Evolutionary conservation across 2,888 invertebrate species (phyloP).

Genomic region (Metellina segmentata): DNA sequence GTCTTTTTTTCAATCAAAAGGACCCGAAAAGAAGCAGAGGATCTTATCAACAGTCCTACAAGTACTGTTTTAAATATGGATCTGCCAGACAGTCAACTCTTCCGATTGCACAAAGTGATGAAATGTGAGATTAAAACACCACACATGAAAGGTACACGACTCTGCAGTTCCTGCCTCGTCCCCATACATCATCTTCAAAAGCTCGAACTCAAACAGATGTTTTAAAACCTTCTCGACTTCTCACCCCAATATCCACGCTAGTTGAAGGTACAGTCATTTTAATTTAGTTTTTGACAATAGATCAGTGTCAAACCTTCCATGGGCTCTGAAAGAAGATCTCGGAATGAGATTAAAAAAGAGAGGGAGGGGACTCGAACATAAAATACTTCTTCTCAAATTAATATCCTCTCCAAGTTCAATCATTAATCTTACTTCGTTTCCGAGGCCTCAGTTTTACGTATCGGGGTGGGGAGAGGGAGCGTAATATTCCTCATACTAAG

Average conservation of each 20-base stretch:
- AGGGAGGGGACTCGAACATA: conserved; percentile 13
- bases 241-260: not conserved
- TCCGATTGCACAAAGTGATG: too few relatives aligned
- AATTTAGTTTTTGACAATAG: conserved; percentile 50
- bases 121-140: too few relatives aligned
- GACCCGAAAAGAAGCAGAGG: too few relatives aligned
- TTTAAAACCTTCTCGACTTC: conserved; percentile 1
- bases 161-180: not conserved
- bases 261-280: conserved; percentile 32
- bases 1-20: too few relatives aligned
- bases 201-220: conserved; percentile 24
- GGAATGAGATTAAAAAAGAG: conserved; percentile 2
- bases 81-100: too few relatives aligned
- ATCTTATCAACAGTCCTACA: too few relatives aligned
- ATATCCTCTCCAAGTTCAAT: conserved; percentile 51
- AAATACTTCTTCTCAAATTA: conserved; percentile 59
- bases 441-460: conserved; percentile 17
- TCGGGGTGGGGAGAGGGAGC: conserved; percentile 14
- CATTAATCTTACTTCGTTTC: conserved; percentile 54
- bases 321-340: conserved; percentile 5
- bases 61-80: too few relatives aligned
- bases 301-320: conserved; percentile 50
- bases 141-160: not conserved
- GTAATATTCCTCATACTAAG: conserved; percentile 37
- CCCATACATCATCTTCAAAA: not conserved